Evolutionary conservation across 2,888 invertebrate genomes (phyloP).

Genomic region (Pimpla rufipes): DNA sequence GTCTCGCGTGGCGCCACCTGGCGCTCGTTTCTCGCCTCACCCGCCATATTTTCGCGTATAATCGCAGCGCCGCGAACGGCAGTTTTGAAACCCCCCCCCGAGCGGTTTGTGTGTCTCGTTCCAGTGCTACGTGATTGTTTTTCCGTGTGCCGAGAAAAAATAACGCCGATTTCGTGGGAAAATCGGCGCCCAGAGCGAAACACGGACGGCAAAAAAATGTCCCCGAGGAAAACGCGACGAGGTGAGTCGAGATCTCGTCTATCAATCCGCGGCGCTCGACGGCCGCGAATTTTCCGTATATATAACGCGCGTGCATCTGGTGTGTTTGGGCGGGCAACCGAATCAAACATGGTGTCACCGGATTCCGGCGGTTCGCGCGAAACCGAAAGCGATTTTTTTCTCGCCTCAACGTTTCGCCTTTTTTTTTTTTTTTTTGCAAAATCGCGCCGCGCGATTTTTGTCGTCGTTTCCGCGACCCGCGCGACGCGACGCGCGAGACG

Average conservation of each 20-base stretch:
- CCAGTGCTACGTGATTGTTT: constrained; percentile 63
- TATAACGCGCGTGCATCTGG: constrained; percentile 60
- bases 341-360: constrained; percentile 73
- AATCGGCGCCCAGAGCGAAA: background rate
- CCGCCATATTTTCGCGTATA: background rate
- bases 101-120: constrained; percentile 57
- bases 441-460: too few relatives aligned
- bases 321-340: constrained; percentile 75
- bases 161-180: constrained; percentile 15
- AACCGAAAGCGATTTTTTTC: constrained; percentile 51
- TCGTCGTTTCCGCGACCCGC: constrained; percentile 18
- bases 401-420: background rate
- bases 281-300: background rate
- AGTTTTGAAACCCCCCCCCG: constrained; percentile 60
- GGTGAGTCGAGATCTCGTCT: constrained; percentile 67
- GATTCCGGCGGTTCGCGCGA: constrained; percentile 75
- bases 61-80: constrained; percentile 63
- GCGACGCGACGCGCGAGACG: too few relatives aligned
- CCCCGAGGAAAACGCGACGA: constrained; percentile 76
- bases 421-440: too few relatives aligned
- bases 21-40: background rate
- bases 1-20: too few relatives aligned
- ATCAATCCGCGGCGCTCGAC: background rate
- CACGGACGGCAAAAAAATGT: constrained; percentile 68
- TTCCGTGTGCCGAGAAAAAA: constrained; percentile 49